Conservation (phyloP, 92 coral and sea anemone genomes). For the Epizoanthus illoricatus region DNA sequence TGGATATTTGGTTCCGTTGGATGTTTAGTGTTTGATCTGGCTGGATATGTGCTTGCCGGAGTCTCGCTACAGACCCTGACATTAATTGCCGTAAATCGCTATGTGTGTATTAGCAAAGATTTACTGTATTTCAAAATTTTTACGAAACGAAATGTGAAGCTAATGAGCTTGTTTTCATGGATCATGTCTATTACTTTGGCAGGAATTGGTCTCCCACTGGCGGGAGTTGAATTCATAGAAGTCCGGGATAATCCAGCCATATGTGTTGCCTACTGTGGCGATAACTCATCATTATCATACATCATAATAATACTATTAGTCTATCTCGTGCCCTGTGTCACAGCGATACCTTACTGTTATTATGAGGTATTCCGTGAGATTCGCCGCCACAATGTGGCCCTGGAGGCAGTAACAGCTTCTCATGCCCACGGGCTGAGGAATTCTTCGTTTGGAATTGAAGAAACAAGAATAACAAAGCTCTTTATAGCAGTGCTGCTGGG, state of each 20-base stretch:
- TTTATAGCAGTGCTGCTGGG: not conserved
- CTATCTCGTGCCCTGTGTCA: conserved; percentile 13
- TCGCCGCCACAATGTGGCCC: not conserved
- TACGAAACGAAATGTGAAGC: conserved; percentile 1
- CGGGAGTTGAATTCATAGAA: conserved; percentile 12
- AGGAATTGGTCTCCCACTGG: conserved; percentile 1
- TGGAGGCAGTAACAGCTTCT: not conserved
- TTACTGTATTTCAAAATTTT: not conserved
- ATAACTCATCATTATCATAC: not conserved
- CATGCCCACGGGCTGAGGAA: not conserved
- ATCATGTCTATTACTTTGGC: not conserved
- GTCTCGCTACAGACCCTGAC: conserved; percentile 11
- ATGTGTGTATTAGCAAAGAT: not conserved
- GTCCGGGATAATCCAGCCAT: conserved; percentile 2
- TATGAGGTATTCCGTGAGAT: not conserved
- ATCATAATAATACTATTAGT: not conserved
- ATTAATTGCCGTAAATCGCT: conserved; percentile 9
- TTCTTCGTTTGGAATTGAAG: conserved; percentile 1
- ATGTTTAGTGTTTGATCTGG: conserved; percentile 5
- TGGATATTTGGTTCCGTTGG: conserved; percentile 1
- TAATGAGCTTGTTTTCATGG: conserved; percentile 14
- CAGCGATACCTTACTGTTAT: conserved; percentile 7
- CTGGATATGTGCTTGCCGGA: conserved; percentile 6
- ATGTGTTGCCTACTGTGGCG: conserved; percentile 7
- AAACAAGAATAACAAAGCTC: conserved; percentile 12